Base-by-base conservation (phyloP, 2,113 vertebrate genomes). In the Nothocercus nigrocapillus region DNA sequence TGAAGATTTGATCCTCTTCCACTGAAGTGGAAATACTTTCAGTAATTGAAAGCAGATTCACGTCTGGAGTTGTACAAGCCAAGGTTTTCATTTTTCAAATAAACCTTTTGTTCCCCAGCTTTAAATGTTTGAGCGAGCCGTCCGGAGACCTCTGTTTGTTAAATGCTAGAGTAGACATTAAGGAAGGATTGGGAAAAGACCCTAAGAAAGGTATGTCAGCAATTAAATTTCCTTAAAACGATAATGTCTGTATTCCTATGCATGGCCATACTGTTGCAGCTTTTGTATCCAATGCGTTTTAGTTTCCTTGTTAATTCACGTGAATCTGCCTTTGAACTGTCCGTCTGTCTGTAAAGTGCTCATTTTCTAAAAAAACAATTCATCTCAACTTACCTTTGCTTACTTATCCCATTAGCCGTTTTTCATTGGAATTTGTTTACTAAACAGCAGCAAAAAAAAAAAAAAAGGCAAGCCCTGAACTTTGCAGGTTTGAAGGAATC, bases 21-120 rank as follows among this genome's bases (percentile, higher is more conserved):
- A 93, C 96, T 95, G 95, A 96, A 97, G 98, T 97, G 97, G 97
- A 98, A 98, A 98, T 98, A 98, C 97, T 98, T 98, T 95, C 94
- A 81, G 97, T 98, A 96, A 98, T 98, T 98, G 97, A 96, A 98
- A 97, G 97, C 97, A 98, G 98, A 98, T 98, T 97, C 97, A 88
- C 51, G 98, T 97, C 98, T 98, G 97, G 97, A 98, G 96, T 98
- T 96, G 91, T 96, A 90, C 69, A 62, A 97, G 97, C 97, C 97
- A 97, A 97, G 97, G 95, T 97, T 98, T 97, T 98, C 89, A 59
- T 97, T 97, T 98, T 98, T 97, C 93, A 98, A 97, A 97, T 96
- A 98, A 98, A 98, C 96, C 95, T 98, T 98, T 98, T 98, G 98
- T 98, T 98, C 98, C 97, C 97, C 82, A 97, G 94, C 92, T 96